These are phyloP conservation scores for Brenthis ino DNA, from an alignment of 2,888 invertebrate species.

Conservation along the genomic window DNA sequence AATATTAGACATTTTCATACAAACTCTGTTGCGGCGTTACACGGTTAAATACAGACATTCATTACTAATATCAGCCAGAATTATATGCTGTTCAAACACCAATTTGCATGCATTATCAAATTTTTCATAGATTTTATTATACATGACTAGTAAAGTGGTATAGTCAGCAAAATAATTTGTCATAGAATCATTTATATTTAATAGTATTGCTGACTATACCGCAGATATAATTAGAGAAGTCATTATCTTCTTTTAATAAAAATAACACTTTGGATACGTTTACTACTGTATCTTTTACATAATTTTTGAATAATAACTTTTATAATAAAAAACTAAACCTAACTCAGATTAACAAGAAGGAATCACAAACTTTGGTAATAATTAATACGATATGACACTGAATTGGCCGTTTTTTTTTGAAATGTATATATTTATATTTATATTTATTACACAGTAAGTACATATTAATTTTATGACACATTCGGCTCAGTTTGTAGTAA, in stretches of 20 bases:
- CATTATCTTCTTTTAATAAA: conserved; percentile 2
- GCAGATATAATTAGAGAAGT: not conserved
- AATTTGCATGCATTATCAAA: conserved; percentile 27
- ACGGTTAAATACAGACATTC: conserved; percentile 49
- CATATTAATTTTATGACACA: too few species aligned
- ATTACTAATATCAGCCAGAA: conserved; percentile 32
- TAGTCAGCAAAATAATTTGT: conserved; percentile 16
- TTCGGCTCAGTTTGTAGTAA: too few species aligned
- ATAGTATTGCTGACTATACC: conserved; percentile 9
- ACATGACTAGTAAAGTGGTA: conserved; percentile 13
- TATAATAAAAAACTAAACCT: too few species aligned
- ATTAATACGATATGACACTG: too few species aligned
- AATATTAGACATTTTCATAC: conserved; percentile 74
- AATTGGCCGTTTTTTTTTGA: too few species aligned
- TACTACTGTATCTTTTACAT: too few species aligned
- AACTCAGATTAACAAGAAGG: too few species aligned
- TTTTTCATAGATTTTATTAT: conserved; percentile 20
- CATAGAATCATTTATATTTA: not conserved
- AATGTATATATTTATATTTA: too few species aligned
- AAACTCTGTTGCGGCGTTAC: conserved; percentile 62
- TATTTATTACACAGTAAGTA: too few species aligned
- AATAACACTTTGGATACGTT: conserved; percentile 1
- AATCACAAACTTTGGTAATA: too few species aligned
- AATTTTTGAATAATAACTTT: too few species aligned
- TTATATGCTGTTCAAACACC: conserved; percentile 28